Percentiles rank a stretch among this genome's conserved stretches.
phyloP scores from a whole-genome alignment of 2,113 vertebrate genomes.

The Trematocara macrostoma region DNA sequence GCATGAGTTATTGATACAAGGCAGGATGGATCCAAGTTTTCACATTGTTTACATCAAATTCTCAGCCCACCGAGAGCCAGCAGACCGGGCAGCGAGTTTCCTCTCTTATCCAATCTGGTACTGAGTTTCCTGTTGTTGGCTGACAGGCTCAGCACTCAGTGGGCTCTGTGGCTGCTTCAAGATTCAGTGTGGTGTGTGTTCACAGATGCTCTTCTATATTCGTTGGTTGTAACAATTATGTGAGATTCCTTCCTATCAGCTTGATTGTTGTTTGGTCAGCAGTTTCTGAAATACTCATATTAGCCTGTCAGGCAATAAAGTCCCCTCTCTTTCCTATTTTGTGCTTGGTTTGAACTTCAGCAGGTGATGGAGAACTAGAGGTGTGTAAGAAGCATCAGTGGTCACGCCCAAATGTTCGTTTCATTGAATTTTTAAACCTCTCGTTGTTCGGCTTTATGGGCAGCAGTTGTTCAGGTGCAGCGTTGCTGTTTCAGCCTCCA shows the following conservation, averaged over 20 bases:
- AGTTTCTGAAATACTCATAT: not conserved
- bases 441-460: not conserved
- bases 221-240: not conserved
- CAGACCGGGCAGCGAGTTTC: accelerated
- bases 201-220: not conserved
- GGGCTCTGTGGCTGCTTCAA: not conserved
- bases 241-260: not conserved
- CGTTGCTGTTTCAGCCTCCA: not conserved
- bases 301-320: not conserved
- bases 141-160: not conserved
- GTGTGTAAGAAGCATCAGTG: not conserved
- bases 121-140: not conserved
- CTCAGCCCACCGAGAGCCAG: not conserved
- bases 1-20: not conserved
- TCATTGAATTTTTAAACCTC: not conserved
- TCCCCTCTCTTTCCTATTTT: not conserved
- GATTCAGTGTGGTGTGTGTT: not conserved
- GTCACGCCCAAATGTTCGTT: not conserved
- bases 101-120: not conserved
- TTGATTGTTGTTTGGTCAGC: not conserved
- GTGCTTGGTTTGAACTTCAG: not conserved
- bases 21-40: not conserved
- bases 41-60: not conserved
- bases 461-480: not conserved
- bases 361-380: accelerated